Conservation (phyloP, 2,797 vertebrate species). For the Acanthurus lineatus region DNA sequence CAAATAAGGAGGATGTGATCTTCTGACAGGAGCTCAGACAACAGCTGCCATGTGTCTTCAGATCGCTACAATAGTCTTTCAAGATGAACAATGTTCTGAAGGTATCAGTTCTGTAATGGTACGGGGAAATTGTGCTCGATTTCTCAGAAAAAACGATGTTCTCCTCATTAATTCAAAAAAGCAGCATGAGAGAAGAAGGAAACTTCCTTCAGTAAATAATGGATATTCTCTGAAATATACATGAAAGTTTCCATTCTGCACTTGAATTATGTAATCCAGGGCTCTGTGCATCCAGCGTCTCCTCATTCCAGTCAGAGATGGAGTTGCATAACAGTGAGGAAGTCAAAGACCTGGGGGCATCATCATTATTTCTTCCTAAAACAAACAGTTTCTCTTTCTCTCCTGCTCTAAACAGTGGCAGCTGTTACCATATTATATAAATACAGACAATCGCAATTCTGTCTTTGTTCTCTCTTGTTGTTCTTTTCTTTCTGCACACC, state of each 20-base stretch:
- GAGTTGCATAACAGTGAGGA: constrained; percentile 71
- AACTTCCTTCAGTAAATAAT: constrained; percentile 71
- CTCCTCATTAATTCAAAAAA: constrained; percentile 60
- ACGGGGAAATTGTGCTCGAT: constrained; percentile 15
- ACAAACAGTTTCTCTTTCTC: constrained; percentile 29
- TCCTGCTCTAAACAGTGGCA: constrained; percentile 36
- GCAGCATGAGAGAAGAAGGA: constrained; percentile 11
- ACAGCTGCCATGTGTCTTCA: constrained; percentile 34
- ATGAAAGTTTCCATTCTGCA: constrained; percentile 72
- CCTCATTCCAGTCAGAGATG: constrained; percentile 53
- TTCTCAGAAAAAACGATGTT: constrained; percentile 27
- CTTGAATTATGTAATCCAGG: constrained; percentile 73
- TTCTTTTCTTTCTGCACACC: constrained; percentile 22
- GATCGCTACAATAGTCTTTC: constrained; percentile 7
- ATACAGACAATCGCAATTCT: constrained; percentile 53
- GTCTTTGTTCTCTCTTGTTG: constrained; percentile 28
- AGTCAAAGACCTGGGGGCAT: constrained; percentile 59
- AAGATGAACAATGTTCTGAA: constrained; percentile 18
- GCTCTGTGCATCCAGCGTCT: constrained; percentile 63
- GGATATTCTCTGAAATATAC: constrained; percentile 76
- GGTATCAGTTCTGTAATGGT: background rate
- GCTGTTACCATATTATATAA: constrained; percentile 65
- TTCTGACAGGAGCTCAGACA: constrained; percentile 33
- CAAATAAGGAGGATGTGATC: constrained; percentile 14
- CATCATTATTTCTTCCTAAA: constrained; percentile 59